Evolutionary conservation across 2,797 vertebrate species (phyloP).

Genomic region (Falco cherrug): DNA sequence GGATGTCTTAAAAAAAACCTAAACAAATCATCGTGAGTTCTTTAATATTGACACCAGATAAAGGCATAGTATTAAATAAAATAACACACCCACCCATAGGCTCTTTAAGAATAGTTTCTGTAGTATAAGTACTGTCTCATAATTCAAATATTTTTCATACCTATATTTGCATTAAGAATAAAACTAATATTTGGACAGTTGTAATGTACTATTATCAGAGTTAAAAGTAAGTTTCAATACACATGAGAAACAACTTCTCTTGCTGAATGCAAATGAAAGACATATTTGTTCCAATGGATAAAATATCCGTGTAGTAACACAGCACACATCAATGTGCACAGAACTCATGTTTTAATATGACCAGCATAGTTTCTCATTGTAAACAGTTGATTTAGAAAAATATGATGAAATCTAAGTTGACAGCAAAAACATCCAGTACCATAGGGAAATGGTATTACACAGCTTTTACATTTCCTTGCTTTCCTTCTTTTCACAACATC

Average conservation of each 20-base stretch:
- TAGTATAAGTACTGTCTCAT: neutral
- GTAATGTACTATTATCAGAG: neutral
- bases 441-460: neutral
- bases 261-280: neutral
- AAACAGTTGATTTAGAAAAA: neutral
- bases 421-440: neutral
- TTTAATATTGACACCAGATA: neutral
- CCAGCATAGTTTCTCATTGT: neutral
- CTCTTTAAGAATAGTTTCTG: neutral
- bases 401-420: neutral
- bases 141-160: neutral
- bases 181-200: neutral
- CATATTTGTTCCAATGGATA: neutral
- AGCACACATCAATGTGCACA: neutral
- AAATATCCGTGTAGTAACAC: neutral
- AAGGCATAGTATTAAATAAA: neutral
- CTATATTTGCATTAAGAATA: neutral
- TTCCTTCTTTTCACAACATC: neutral
- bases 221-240: neutral
- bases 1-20: neutral
- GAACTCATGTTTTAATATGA: neutral
- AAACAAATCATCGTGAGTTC: neutral
- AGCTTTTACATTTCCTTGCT: neutral
- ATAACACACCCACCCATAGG: neutral
- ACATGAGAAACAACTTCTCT: neutral